Evolutionary conservation across 35 echinoderm and acorn worm species (phyloP).

Genomic region (Eucidaris tribuloides): DNA sequence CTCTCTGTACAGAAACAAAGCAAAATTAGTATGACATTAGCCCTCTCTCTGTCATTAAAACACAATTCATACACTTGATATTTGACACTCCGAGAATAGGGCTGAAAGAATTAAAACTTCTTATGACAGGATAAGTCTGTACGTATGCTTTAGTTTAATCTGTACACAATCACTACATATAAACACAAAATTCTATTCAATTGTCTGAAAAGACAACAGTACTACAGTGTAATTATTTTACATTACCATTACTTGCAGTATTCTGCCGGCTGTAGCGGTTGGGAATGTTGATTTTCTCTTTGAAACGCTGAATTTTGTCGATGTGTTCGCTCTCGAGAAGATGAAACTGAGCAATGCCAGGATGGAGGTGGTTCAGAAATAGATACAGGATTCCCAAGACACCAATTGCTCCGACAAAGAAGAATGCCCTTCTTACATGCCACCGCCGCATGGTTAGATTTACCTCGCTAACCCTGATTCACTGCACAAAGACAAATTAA

Average conservation of each 20-base stretch:
- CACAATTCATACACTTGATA: no score
- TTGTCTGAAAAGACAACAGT: background rate
- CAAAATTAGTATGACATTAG: no score
- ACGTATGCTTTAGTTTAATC: background rate
- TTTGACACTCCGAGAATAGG: no score
- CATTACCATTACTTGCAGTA: background rate
- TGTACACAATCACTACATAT: background rate
- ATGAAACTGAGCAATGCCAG: background rate
- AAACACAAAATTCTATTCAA: background rate
- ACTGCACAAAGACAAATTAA: no score
- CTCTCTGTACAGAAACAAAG: background rate
- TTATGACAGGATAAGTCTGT: background rate
- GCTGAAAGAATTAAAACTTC: background rate
- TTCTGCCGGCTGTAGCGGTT: background rate
- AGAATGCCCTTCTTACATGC: background rate
- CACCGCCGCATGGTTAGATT: constrained; percentile 7
- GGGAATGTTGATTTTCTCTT: constrained; percentile 1
- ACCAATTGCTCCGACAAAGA: background rate
- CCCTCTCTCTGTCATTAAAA: no score
- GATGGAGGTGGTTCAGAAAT: background rate
- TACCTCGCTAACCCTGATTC: no score
- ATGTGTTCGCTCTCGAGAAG: background rate
- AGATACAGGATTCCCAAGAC: background rate
- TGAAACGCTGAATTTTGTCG: background rate
- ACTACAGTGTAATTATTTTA: background rate